Percentiles rank a stretch among this genome's conserved stretches.
Evolutionary conservation across 2,888 invertebrate species (phyloP).

Genomic region (Drosophila prolongata): DNA sequence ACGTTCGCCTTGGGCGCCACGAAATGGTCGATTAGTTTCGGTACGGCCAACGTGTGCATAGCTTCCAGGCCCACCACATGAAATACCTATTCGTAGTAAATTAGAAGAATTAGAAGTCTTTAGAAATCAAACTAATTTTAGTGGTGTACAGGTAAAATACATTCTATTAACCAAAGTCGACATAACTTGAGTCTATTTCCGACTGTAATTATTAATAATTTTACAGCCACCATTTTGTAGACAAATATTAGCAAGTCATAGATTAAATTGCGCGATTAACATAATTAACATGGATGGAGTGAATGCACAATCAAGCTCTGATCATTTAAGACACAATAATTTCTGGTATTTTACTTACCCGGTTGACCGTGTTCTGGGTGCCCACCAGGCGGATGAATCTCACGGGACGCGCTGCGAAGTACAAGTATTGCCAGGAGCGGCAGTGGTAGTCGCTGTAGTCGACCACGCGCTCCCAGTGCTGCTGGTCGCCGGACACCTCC

Average conservation of each 20-base stretch:
- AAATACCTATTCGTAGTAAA: constrained; percentile 86
- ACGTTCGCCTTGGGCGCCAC: constrained; percentile 95
- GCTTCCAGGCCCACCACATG: constrained; percentile 97
- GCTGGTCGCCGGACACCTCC: constrained; percentile 97
- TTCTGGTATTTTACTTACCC: constrained; percentile 85
- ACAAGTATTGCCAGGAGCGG: constrained; percentile 98
- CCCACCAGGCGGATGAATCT: constrained; percentile 93
- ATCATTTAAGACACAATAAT: no score
- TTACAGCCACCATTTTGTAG: no score
- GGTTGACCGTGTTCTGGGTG: constrained; percentile 97
- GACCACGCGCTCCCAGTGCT: constrained; percentile 96
- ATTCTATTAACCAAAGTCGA: no score
- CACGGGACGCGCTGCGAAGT: constrained; percentile 95
- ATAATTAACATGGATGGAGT: no score
- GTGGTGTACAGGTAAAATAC: no score
- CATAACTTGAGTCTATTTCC: no score
- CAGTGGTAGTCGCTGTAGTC: constrained; percentile 97
- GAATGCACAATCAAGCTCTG: no score
- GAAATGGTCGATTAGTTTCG: constrained; percentile 90
- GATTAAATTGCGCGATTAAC: no score
- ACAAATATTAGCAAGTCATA: no score
- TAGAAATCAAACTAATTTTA: no score
- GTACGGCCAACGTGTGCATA: constrained; percentile 91
- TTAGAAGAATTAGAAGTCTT: no score
- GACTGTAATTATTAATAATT: no score